Conservation (phyloP, 2,888 invertebrate genomes). For the Andrena flavipes region DNA sequence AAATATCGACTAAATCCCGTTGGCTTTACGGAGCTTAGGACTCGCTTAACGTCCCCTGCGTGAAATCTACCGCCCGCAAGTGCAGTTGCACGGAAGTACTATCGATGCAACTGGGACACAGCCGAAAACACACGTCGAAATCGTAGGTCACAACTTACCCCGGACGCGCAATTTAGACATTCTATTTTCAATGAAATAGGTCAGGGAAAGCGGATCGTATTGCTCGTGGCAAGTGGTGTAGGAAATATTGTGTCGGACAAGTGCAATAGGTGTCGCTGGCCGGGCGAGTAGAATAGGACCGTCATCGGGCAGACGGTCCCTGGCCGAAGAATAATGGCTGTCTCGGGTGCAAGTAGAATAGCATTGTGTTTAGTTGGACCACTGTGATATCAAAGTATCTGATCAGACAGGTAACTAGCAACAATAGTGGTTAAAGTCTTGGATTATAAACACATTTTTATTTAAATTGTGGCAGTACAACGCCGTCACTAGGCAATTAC, state of each 20-base stretch:
- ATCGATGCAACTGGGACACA: not conserved
- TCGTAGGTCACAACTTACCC: not conserved
- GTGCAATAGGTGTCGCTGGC: not conserved
- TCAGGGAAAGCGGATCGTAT: not conserved
- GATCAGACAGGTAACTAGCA: no score
- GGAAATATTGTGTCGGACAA: not conserved
- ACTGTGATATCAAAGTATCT: no score
- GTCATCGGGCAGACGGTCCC: not conserved
- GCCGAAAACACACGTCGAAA: slow-evolving; percentile 10
- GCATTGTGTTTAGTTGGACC: no score
- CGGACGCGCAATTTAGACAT: not conserved
- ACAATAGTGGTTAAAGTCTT: no score
- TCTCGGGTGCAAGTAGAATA: no score
- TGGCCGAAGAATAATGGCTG: no score
- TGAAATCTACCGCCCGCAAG: slow-evolving; percentile 15
- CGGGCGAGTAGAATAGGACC: slow-evolving; percentile 1
- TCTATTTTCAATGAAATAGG: not conserved
- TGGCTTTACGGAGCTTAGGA: slow-evolving; percentile 45
- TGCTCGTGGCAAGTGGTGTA: no score
- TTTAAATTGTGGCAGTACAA: no score
- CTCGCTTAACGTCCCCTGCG: slow-evolving; percentile 26
- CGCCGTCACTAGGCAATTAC: no score
- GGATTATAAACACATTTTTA: no score
- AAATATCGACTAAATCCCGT: slow-evolving; percentile 32
- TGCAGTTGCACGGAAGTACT: slow-evolving; percentile 15